These are phyloP conservation scores for Bujurquina vittata DNA, from an alignment of 2,113 vertebrate genomes.

Conservation along the genomic window DNA sequence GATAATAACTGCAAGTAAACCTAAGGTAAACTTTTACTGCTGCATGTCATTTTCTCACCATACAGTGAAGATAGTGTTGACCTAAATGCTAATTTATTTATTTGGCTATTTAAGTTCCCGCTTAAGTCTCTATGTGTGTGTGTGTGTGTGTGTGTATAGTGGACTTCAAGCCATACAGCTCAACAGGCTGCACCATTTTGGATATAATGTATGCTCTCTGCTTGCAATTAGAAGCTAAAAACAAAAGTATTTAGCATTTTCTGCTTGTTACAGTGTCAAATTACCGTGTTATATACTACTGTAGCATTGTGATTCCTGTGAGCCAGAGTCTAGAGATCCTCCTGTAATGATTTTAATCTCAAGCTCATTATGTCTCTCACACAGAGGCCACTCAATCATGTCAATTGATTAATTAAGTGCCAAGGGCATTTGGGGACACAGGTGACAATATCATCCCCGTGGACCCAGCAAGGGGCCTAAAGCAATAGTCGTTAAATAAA, in stretches of 20 bases:
- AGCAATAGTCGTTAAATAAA: conserved; percentile 55
- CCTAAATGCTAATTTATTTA: too few species aligned
- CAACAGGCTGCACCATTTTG: background rate
- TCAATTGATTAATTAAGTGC: conserved; percentile 74
- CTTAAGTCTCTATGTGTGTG: background rate
- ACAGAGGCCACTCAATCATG: conserved; percentile 70
- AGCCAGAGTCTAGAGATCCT: conserved; percentile 36
- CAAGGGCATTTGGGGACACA: conserved; percentile 56
- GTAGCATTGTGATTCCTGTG: background rate
- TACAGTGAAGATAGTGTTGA: too few species aligned
- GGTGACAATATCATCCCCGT: conserved; percentile 53
- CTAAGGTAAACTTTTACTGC: too few species aligned
- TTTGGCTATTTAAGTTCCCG: background rate
- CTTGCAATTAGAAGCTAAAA: background rate
- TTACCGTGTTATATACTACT: background rate
- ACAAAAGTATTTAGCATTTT: background rate
- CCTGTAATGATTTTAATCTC: conserved; percentile 72
- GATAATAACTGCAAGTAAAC: too few species aligned
- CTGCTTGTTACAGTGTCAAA: conserved; percentile 1
- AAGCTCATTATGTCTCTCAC: conserved; percentile 69
- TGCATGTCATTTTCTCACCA: too few species aligned
- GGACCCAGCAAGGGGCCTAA: conserved; percentile 25
- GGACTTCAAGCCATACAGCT: background rate
- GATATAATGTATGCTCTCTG: background rate
- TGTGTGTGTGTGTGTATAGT: background rate